Conservation (phyloP, 2,888 invertebrate genomes). For the Agonopterix subpropinquella region DNA sequence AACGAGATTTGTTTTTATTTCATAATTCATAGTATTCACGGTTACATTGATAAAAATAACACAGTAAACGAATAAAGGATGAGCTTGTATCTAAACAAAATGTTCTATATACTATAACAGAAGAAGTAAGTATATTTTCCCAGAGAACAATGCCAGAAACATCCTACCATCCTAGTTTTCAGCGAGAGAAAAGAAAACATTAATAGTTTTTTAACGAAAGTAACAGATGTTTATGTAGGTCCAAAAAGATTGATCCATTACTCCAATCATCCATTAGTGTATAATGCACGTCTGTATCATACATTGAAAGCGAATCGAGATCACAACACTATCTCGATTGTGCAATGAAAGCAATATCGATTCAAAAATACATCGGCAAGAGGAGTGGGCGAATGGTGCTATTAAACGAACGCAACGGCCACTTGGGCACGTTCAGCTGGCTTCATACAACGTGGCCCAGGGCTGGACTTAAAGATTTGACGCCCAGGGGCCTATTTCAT, state of each 20-base stretch:
- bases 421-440: slow-evolving; percentile 61
- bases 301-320: slow-evolving; percentile 23
- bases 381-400: slow-evolving; percentile 25
- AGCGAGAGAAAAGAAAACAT: no score
- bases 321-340: slow-evolving; percentile 20
- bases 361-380: slow-evolving; percentile 37
- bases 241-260: not conserved
- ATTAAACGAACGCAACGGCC: slow-evolving; percentile 33
- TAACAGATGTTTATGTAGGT: no score
- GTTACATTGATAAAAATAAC: no score
- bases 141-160: no score
- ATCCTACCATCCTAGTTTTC: no score
- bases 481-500: not conserved
- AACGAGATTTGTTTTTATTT: no score
- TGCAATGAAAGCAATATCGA: slow-evolving; percentile 44
- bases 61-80: no score
- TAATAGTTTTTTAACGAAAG: no score
- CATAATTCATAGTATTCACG: no score
- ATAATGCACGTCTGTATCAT: slow-evolving; percentile 13
- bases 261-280: slow-evolving; percentile 12
- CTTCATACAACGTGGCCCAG: slow-evolving; percentile 17
- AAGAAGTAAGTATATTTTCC: no score
- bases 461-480: not conserved
- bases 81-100: no score
- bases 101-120: no score